phyloP scores from a whole-genome alignment of 2,797 vertebrate species.

The Enteromius viviparus region DNA sequence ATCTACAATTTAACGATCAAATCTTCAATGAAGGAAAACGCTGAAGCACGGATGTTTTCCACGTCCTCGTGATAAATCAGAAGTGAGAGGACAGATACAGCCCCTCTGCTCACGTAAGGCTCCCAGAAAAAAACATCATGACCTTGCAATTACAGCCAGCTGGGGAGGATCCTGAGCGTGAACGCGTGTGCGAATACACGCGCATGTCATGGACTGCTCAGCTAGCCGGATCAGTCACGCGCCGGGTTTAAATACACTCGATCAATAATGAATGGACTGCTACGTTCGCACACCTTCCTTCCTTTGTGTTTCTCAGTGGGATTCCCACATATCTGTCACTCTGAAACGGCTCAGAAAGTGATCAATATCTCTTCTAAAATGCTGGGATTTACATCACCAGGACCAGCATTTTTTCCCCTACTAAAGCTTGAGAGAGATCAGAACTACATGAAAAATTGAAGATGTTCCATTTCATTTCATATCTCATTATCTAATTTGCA shows the following conservation, averaged over 20 bases:
- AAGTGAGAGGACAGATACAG: conserved; percentile 23
- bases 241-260: conserved; percentile 23
- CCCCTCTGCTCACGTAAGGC: neutral
- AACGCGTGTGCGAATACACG: neutral
- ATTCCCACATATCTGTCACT: conserved; percentile 4
- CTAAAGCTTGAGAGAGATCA: neutral
- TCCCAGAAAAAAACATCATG: conserved; percentile 26
- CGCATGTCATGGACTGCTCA: neutral
- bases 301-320: conserved; percentile 24
- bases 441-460: neutral
- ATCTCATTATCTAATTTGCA: neutral
- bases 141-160: conserved; percentile 36
- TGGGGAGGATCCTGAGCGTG: neutral
- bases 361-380: conserved; percentile 26
- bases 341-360: neutral
- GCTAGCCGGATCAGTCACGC: neutral
- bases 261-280: conserved; percentile 32
- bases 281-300: conserved; percentile 7
- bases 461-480: neutral
- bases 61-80: conserved; percentile 26
- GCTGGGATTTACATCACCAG: neutral
- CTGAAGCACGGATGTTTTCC: neutral
- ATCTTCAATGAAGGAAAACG: conserved; percentile 10
- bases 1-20: neutral
- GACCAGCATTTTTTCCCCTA: neutral